Evolutionary conservation across 2,888 invertebrate species (phyloP), one percentile per base, ranked within the genome.

Genomic region (Monochamus alternatus): DNA sequence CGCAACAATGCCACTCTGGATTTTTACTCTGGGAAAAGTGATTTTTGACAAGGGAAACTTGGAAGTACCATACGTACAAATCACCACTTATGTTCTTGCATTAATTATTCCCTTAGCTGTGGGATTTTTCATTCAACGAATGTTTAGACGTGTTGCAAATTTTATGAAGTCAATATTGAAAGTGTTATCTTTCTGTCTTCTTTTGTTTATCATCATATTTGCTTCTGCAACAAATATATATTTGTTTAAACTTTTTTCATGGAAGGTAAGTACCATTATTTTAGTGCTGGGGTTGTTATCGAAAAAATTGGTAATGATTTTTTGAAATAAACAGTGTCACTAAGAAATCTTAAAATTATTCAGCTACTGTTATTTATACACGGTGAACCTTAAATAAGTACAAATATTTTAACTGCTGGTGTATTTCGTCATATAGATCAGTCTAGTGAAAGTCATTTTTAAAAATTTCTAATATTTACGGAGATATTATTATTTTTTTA

Each of bases 1-100:
- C 84, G 95, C 95, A 59, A 94, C 96, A 90, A 96, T 97, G 92
- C 97, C 97, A 0, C 86, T 95, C 2, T 98, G 97, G 97, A 90
- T 97, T 8, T 96, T 97, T 86, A 96, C 96, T 0, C 90, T 98
- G 59, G 97, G 97, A 0, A 92, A 91, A 83, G 75, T 83, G 22
- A 95, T 96, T 74, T 96, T 97, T 88, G 90, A 92, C 3, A 91
- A 93, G 66, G 95, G 93, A 0, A 90, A 93, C 68, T 90, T 97
- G 60, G 90, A 88, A 55, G 94, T 97, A 3, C 98, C 97, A 0
- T 97, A 96, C 87, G 80, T 85, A 0, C 93, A 94, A 73, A 95
- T 98, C 71, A 93, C 93, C 0, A 91, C 90, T 0, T 94, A 96
- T 83, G 94, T 96, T 0, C 84, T 93, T 0, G 93, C 94, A 0